phyloP scores from a whole-genome alignment of 1,140 invertebrate species.

The Orius insidiosus region DNA sequence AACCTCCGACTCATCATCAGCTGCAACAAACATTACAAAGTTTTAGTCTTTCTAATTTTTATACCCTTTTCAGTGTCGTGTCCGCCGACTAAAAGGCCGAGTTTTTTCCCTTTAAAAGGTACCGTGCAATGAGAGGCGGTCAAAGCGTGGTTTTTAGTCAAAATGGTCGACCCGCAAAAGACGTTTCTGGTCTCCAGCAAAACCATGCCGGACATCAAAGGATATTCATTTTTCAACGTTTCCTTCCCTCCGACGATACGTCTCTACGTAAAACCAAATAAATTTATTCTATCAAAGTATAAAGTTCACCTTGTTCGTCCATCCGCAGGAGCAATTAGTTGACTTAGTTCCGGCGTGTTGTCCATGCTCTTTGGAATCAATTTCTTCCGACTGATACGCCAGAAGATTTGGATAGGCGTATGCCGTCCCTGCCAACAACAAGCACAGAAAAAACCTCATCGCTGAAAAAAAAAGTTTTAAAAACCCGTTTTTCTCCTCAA shows the following conservation, averaged over 20 bases:
- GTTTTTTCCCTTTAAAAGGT: neutral
- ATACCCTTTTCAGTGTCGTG: constrained; percentile 24
- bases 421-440: neutral
- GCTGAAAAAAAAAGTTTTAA: neutral
- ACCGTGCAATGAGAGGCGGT: constrained; percentile 18
- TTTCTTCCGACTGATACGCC: constrained; percentile 1
- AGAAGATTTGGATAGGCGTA: neutral
- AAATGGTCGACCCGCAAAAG: constrained; percentile 20
- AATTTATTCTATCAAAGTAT: neutral
- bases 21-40: neutral
- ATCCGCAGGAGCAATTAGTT: constrained; percentile 14
- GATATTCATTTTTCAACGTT: constrained; percentile 47
- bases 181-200: constrained; percentile 61
- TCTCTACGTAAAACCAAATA: constrained; percentile 16
- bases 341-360: neutral
- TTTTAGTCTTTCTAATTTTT: neutral
- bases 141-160: constrained; percentile 16
- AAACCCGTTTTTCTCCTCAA: too few species aligned
- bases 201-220: constrained; percentile 60
- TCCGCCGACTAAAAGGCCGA: constrained; percentile 36
- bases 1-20: constrained; percentile 12
- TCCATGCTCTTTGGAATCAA: constrained; percentile 11
- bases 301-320: constrained; percentile 13
- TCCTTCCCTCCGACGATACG: constrained; percentile 57
- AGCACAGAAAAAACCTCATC: neutral